phyloP scores from a whole-genome alignment of 2,888 invertebrate genomes.

The Celastrina argiolus region DNA sequence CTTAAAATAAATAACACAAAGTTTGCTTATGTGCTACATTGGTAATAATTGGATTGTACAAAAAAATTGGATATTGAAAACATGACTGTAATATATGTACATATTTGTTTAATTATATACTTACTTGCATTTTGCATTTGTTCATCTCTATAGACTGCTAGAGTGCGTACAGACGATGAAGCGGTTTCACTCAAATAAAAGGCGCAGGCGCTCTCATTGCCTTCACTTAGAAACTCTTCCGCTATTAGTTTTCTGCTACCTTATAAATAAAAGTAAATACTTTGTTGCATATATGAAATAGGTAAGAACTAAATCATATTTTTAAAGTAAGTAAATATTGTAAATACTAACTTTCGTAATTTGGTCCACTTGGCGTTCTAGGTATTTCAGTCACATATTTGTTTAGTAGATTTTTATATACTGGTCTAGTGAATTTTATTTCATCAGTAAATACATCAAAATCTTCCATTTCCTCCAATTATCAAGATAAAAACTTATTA shows the following conservation, averaged over 20 bases:
- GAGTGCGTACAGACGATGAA: conserved; percentile 57
- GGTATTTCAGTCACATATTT: conserved; percentile 58
- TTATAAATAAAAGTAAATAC: conserved; percentile 35
- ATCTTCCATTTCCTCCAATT: conserved; percentile 54
- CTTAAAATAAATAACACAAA: too few relatives aligned
- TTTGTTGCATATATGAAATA: not conserved
- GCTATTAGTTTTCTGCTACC: conserved; percentile 63
- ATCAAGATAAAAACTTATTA: not conserved
- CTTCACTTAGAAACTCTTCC: conserved; percentile 52
- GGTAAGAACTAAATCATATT: not conserved
- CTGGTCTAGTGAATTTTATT: conserved; percentile 57
- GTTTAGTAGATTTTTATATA: conserved; percentile 55
- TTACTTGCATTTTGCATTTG: conserved; percentile 41
- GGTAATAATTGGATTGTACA: too few relatives aligned
- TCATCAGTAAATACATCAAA: conserved; percentile 68
- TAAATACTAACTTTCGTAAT: conserved; percentile 63
- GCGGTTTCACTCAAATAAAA: conserved; percentile 68
- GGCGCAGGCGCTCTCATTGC: conserved; percentile 54
- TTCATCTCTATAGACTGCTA: conserved; percentile 68
- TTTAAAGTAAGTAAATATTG: conserved; percentile 16
- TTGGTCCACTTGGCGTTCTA: conserved; percentile 58
- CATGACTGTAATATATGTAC: too few relatives aligned
- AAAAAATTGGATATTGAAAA: too few relatives aligned
- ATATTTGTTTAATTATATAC: too few relatives aligned
- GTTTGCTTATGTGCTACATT: too few relatives aligned